A percentile compares a stretch with the other conserved stretches of the same genome.
Conservation (phyloP, 1,140 invertebrate genomes). For the Pristionchus pacificus region DNA sequence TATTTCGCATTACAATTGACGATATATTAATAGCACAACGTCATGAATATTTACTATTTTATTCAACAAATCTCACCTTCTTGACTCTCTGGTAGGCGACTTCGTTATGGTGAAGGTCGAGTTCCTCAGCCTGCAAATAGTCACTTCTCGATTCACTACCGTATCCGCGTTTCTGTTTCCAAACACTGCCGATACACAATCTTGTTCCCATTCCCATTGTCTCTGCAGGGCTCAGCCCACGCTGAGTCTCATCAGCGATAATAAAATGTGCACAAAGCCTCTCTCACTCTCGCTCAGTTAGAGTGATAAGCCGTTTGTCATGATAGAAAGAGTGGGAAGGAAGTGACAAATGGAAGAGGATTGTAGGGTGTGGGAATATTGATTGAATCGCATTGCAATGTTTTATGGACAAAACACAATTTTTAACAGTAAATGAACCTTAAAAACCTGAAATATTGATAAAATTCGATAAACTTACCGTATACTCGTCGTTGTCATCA, state of each 20-base stretch:
- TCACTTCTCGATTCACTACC: not conserved
- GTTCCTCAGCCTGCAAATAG: conserved; percentile 14
- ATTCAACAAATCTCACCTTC: too few species aligned
- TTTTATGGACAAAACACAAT: too few species aligned
- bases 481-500: conserved; percentile 21
- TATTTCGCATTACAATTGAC: too few species aligned
- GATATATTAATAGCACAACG: too few species aligned
- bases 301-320: too few species aligned
- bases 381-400: too few species aligned
- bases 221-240: too few species aligned
- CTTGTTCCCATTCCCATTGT: not conserved
- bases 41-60: too few species aligned
- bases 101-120: conserved; percentile 29
- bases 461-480: not conserved
- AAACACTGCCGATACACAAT: not conserved
- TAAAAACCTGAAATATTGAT: not conserved
- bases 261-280: too few species aligned
- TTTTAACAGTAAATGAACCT: not conserved
- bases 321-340: not conserved
- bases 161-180: not conserved
- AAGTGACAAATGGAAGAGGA: not conserved
- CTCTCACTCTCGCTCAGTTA: too few species aligned
- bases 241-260: not conserved
- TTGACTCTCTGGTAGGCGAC: conserved; percentile 24
- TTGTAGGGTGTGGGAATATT: too few species aligned